phyloP scores from a whole-genome alignment of 2,797 vertebrate species.

The Ctenosaura bakeri region DNA sequence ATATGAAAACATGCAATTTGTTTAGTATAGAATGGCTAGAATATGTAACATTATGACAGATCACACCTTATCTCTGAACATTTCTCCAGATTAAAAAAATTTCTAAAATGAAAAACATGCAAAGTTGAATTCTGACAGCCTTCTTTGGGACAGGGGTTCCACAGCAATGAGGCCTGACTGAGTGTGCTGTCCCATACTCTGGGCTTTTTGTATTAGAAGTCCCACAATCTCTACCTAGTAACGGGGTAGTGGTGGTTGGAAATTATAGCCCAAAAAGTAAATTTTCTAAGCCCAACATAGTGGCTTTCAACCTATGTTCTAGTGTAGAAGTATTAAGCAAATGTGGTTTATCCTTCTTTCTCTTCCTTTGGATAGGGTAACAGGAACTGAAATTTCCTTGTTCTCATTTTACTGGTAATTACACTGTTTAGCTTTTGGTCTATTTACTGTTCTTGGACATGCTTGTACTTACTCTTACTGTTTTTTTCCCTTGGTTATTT shows the following conservation, averaged over 20 bases:
- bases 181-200: not conserved
- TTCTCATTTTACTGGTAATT: not conserved
- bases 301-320: not conserved
- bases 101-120: not conserved
- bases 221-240: no score
- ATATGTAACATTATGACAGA: not conserved
- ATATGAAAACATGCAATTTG: not conserved
- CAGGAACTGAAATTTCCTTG: not conserved
- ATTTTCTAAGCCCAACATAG: not conserved
- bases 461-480: not conserved
- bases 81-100: not conserved
- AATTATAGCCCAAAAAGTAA: not conserved
- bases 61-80: no score
- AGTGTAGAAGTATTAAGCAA: not conserved
- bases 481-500: not conserved
- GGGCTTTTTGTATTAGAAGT: no score
- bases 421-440: not conserved
- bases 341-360: not conserved
- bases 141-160: not conserved
- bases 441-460: not conserved
- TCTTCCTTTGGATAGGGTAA: not conserved
- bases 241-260: no score
- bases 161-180: not conserved
- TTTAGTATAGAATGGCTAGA: not conserved
- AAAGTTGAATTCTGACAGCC: not conserved